Evolutionary conservation across 2,888 invertebrate genomes (phyloP).

Genomic region (Sphecodes monilicornis): DNA sequence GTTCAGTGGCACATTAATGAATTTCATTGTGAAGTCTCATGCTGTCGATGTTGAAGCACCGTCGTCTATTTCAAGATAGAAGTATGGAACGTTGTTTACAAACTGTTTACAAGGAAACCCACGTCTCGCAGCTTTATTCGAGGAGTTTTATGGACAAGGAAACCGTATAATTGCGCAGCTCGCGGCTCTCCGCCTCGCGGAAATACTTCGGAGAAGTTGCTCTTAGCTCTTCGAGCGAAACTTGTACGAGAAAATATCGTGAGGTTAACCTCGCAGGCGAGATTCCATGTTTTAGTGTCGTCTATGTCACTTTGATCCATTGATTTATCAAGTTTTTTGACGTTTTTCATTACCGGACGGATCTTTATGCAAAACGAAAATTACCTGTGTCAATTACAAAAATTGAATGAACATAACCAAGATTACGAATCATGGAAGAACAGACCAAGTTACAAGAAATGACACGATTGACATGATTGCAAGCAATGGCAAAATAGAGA

Average conservation of each 20-base stretch:
- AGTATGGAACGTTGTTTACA: slow-evolving; percentile 42
- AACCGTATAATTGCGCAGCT: slow-evolving; percentile 66
- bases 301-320: not conserved
- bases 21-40: too few relatives aligned
- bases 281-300: not conserved
- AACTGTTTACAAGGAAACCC: slow-evolving; percentile 50
- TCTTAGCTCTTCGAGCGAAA: slow-evolving; percentile 48
- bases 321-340: not conserved
- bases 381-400: not conserved
- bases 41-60: not conserved
- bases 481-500: too few relatives aligned
- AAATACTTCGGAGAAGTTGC: slow-evolving; percentile 62
- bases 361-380: not conserved
- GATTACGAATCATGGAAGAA: too few relatives aligned
- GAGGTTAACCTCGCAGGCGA: slow-evolving; percentile 37
- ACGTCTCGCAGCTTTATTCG: slow-evolving; percentile 31
- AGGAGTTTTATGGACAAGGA: slow-evolving; percentile 48
- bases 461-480: too few relatives aligned
- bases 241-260: slow-evolving; percentile 61
- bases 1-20: not conserved
- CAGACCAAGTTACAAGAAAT: not conserved
- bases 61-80: not conserved
- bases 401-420: too few relatives aligned
- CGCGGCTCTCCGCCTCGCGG: slow-evolving; percentile 42
- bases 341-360: not conserved